phyloP scores from a whole-genome alignment of 2,888 invertebrate species.

The Chironomus tentans region DNA sequence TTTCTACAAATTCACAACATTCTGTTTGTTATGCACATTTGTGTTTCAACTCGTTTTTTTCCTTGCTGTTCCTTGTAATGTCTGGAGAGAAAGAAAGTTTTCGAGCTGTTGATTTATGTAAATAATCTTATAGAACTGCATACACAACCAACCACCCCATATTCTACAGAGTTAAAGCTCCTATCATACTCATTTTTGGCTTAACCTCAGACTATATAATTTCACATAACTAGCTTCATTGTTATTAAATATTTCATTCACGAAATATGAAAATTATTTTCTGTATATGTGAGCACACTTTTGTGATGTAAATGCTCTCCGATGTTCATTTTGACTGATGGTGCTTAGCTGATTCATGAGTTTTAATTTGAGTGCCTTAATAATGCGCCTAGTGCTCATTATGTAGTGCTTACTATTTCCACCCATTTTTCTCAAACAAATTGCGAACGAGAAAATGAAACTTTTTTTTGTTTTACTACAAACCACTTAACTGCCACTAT shows the following conservation, averaged over 20 bases:
- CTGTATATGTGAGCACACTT: background rate
- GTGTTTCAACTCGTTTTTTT: background rate
- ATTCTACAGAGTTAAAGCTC: background rate
- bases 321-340: no score
- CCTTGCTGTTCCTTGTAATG: background rate
- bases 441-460: no score
- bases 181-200: background rate
- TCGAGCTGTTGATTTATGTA: background rate
- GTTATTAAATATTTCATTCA: background rate
- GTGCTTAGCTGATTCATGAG: no score
- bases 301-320: background rate
- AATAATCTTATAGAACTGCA: background rate
- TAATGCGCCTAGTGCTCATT: no score
- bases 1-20: constrained; percentile 7
- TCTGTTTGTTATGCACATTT: constrained; percentile 16
- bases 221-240: background rate
- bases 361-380: no score
- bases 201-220: background rate
- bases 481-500: no score
- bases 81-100: background rate
- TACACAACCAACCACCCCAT: background rate
- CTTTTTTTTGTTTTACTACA: no score
- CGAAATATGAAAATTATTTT: background rate
- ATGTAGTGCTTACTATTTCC: no score
- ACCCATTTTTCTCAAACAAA: no score